Evolutionary conservation across 2,113 vertebrate genomes (phyloP), one percentile per base, ranked within the genome.

Genomic region (Indicator maculatus): DNA sequence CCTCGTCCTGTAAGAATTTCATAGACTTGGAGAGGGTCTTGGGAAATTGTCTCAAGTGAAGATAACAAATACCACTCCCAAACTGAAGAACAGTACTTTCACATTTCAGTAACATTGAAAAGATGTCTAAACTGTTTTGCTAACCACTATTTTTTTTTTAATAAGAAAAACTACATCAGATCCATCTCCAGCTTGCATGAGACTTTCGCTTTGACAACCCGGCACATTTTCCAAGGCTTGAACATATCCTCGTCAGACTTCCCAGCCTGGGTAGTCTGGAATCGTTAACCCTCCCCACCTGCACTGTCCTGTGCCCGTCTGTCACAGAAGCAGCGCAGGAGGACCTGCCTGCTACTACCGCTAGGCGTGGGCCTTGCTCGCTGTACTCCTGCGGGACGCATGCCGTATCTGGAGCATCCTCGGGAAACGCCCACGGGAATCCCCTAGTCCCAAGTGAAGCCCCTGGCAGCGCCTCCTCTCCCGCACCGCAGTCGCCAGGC

Each of bases 181-280:
- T 52, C n/a, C 13, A 33, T 3, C 18, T 23, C 16, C 8, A 31
- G 11, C 52, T 61, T 47, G 44, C 2, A 0, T 61, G 18, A 0
- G 0, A 50, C 63, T 92, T 83, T 53, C 30, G 45, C 36, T 70
- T 60, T 41, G 56, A 38, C 27, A 27, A n/a, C 12, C 2, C 4
- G 5, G 66, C n/a, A 1, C 3, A 3, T 58, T 50, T 70, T 70
- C 33, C 11, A 11, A 33, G 0, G 5, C 53, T 27, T 3, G 7
- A 80, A 26, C 9, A 20, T 47, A 33, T 70, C 10, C 39, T 13
- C 5, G 0, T n/a, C 33, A 16, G 31, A 61, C 21, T 53, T 56
- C 11, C 6, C 23, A 26, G n/a, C 47, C 24, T 1, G 4, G 5
- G 0, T 16, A 9, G 12, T 24, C 3, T 3, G 20, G 79, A 47